These are phyloP conservation scores for Bombus impatiens DNA, from an alignment of 1,140 invertebrate species.

Conservation along the genomic window DNA sequence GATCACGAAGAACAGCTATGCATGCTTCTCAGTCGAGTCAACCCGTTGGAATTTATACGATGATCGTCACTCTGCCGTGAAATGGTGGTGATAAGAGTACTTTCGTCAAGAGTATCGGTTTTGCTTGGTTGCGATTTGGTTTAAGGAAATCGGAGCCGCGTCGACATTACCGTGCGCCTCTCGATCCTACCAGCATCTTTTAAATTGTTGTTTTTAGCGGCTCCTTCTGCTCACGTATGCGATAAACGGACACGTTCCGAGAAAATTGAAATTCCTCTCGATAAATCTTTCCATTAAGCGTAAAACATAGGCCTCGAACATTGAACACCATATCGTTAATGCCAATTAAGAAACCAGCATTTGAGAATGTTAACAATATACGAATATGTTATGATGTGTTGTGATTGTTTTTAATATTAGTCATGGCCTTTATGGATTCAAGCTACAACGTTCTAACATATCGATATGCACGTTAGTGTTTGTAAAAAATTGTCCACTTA, in stretches of 20 bases:
- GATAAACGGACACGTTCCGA: not conserved
- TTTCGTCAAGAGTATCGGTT: slow-evolving; percentile 4
- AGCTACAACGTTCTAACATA: too few species aligned
- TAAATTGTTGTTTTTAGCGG: not conserved
- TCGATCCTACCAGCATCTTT: not conserved
- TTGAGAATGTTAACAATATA: not conserved
- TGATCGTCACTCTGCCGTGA: slow-evolving; percentile 18
- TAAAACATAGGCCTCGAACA: not conserved
- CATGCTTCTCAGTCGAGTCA: not conserved
- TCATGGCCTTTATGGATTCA: too few species aligned
- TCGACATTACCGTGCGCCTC: not conserved
- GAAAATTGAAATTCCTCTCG: not conserved
- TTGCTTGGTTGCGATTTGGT: not conserved
- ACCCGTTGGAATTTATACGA: slow-evolving; percentile 39
- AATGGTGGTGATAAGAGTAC: slow-evolving; percentile 11
- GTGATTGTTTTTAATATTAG: too few species aligned
- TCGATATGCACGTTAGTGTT: too few species aligned
- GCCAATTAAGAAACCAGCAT: not conserved
- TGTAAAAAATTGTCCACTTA: too few species aligned
- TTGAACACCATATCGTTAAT: not conserved
- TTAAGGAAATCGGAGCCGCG: not conserved
- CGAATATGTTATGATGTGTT: too few species aligned
- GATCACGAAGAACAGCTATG: not conserved
- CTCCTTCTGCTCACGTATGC: not conserved
- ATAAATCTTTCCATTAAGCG: not conserved